These are phyloP conservation scores for Bellardia pandia DNA, from an alignment of 2,888 invertebrate species.

Conservation along the genomic window DNA sequence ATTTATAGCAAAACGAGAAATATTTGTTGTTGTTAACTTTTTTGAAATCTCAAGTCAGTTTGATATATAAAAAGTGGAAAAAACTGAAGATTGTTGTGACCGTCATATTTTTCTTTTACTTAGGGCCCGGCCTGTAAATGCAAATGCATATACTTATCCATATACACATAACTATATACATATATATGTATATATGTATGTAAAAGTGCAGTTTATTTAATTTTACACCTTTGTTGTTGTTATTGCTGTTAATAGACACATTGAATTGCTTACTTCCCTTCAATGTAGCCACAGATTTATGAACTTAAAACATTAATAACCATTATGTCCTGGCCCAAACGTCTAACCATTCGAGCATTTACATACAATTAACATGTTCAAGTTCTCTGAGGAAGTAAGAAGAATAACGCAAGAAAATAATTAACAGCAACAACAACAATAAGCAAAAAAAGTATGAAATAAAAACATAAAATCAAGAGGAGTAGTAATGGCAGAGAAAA, in stretches of 20 bases:
- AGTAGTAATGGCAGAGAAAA: conserved; percentile 29
- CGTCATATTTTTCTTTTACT: background rate
- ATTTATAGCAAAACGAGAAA: background rate
- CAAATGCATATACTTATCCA: background rate
- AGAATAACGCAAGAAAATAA: conserved; percentile 24
- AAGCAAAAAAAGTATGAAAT: background rate
- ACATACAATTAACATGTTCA: background rate
- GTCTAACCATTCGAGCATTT: conserved; percentile 21
- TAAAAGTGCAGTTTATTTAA: conserved; percentile 6
- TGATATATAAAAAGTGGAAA: background rate
- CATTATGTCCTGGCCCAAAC: conserved; percentile 62
- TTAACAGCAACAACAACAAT: conserved; percentile 46
- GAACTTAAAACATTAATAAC: conserved; percentile 53
- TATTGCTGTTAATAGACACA: conserved; percentile 33
- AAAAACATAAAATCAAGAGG: conserved; percentile 9
- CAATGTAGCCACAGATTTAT: background rate
- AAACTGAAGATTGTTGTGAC: background rate
- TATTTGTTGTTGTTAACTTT: background rate
- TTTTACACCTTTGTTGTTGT: conserved; percentile 16
- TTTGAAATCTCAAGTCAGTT: background rate
- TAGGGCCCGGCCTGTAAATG: background rate
- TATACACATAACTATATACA: too few species aligned
- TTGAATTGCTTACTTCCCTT: conserved; percentile 60
- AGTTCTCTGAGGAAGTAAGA: conserved; percentile 1
- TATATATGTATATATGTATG: background rate